These are phyloP conservation scores for Cheumatopsyche charites DNA, from an alignment of 1,140 invertebrate genomes.

Conservation along the genomic window DNA sequence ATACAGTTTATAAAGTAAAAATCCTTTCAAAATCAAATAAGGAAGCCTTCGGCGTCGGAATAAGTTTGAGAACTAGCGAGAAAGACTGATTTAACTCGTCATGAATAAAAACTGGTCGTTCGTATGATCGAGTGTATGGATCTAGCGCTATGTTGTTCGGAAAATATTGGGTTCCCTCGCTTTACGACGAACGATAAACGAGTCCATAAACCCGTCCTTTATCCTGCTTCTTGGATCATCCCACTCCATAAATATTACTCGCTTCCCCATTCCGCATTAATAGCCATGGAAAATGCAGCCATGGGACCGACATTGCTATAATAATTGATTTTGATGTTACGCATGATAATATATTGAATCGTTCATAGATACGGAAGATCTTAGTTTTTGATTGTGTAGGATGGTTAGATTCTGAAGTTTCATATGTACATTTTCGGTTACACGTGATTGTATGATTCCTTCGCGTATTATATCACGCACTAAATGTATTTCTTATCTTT, in stretches of 20 bases:
- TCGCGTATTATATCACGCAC: too few relatives aligned
- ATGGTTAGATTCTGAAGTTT: too few relatives aligned
- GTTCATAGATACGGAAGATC: too few relatives aligned
- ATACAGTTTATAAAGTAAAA: too few relatives aligned
- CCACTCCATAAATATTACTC: constrained; percentile 13
- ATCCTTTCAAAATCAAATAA: too few relatives aligned
- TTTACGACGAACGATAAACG: constrained; percentile 22
- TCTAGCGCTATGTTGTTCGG: not conserved
- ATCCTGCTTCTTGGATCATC: not conserved
- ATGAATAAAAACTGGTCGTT: not conserved
- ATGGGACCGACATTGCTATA: not conserved
- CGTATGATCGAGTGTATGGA: not conserved
- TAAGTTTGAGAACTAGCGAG: too few relatives aligned
- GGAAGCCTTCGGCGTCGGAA: too few relatives aligned
- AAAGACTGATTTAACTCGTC: too few relatives aligned
- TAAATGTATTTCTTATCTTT: too few relatives aligned
- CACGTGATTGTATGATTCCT: too few relatives aligned
- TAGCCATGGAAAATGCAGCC: not conserved
- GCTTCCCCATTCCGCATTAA: not conserved
- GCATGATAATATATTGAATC: not conserved
- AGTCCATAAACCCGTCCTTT: constrained; percentile 19
- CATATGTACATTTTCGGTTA: too few relatives aligned
- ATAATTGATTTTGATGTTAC: not conserved
- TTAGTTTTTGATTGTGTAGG: too few relatives aligned
- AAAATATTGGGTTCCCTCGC: not conserved